phyloP scores from a whole-genome alignment of 2,113 vertebrate genomes.

The Ranitomeya variabilis region DNA sequence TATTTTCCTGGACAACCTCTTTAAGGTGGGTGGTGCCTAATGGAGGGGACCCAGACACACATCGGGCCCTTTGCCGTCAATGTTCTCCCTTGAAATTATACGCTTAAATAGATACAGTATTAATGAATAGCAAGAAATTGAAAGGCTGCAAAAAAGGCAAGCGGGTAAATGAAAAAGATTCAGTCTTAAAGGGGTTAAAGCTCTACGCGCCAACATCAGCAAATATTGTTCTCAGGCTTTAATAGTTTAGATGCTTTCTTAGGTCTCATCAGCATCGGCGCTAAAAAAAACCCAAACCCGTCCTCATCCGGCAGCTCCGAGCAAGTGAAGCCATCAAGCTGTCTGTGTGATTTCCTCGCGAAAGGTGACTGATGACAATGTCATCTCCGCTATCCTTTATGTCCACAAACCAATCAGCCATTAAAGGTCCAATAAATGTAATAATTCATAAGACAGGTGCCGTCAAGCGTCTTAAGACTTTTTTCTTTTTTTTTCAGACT shows the following conservation, averaged over 20 bases:
- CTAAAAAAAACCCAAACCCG: neutral
- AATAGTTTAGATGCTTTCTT: neutral
- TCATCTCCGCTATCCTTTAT: constrained; percentile 23
- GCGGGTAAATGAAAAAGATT: no score
- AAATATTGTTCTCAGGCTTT: neutral
- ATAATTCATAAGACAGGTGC: constrained; percentile 33
- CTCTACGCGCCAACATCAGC: neutral
- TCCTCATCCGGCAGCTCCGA: neutral
- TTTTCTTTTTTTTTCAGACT: neutral
- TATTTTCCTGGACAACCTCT: no score
- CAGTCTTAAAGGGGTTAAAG: neutral
- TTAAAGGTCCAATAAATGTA: neutral
- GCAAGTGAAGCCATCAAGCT: neutral
- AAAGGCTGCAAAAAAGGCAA: no score
- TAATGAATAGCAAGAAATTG: no score
- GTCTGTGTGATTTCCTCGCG: neutral
- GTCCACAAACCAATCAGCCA: constrained; percentile 40
- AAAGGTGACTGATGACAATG: constrained; percentile 40
- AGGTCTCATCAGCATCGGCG: neutral
- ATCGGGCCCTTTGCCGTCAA: no score
- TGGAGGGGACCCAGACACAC: no score
- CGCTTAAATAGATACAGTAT: no score
- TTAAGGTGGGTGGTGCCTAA: no score
- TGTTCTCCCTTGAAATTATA: no score
- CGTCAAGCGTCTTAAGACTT: neutral